phyloP scores from a whole-genome alignment of 1,140 invertebrate genomes.

The Pteromalus puparum region DNA sequence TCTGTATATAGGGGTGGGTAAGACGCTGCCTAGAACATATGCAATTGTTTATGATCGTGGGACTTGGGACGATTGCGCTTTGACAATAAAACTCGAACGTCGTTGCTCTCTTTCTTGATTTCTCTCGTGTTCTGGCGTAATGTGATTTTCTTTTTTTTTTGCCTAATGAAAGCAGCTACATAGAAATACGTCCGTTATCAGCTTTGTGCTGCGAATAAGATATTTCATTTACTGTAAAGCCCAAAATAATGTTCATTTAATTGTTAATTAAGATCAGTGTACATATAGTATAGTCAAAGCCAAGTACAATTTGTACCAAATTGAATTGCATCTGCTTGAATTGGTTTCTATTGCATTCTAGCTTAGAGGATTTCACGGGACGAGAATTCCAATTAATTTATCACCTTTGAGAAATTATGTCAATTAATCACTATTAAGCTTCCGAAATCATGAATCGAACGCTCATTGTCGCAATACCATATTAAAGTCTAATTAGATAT shows the following conservation, averaged over 20 bases:
- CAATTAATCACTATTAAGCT: neutral
- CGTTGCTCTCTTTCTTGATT: too few relatives aligned
- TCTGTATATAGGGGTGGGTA: neutral
- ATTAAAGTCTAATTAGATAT: slow-evolving; percentile 4
- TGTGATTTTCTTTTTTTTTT: too few relatives aligned
- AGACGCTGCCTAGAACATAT: slow-evolving; percentile 59
- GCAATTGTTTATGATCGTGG: slow-evolving; percentile 63
- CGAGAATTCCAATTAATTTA: neutral
- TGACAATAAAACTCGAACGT: too few relatives aligned
- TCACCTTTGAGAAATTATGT: neutral
- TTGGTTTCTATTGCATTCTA: neutral
- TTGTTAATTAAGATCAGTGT: neutral
- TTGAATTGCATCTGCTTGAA: neutral
- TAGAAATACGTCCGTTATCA: too few relatives aligned
- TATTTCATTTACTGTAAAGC: neutral
- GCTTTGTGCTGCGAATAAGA: too few relatives aligned
- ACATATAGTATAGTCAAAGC: neutral
- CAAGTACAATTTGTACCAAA: neutral
- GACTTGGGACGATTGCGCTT: neutral
- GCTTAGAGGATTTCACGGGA: neutral
- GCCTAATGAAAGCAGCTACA: too few relatives aligned
- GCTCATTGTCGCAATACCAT: too few relatives aligned
- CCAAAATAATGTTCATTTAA: neutral
- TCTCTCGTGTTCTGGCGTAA: too few relatives aligned
- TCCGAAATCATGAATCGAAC: too few relatives aligned